Conservation (phyloP, 2,797 vertebrate genomes). For the Enteromius radiatus region DNA sequence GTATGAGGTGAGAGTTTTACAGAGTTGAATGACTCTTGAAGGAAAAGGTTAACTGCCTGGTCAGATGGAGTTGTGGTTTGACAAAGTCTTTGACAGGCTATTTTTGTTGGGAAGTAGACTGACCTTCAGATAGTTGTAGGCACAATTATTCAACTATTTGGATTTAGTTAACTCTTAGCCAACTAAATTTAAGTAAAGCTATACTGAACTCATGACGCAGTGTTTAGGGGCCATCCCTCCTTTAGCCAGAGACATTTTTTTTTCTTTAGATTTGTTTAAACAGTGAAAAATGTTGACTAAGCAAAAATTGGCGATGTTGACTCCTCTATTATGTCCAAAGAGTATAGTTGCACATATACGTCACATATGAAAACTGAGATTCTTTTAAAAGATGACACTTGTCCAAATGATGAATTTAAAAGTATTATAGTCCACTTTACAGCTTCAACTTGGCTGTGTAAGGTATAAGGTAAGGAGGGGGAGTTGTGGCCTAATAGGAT, state of each 20-base stretch:
- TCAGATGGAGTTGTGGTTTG: neutral
- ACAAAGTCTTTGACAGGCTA: conserved; percentile 27
- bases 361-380: neutral
- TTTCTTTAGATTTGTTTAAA: neutral
- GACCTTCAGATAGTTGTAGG: conserved; percentile 32
- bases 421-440: neutral
- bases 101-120: neutral
- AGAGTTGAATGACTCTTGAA: conserved; percentile 37
- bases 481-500: too few relatives aligned
- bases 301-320: neutral
- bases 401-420: neutral
- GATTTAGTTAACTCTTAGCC: neutral
- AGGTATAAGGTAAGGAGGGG: too few relatives aligned
- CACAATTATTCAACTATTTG: conserved; percentile 16
- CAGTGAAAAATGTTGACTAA: neutral
- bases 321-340: neutral
- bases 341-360: too few relatives aligned
- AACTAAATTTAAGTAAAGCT: neutral
- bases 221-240: neutral
- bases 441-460: neutral
- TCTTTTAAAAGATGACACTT: neutral
- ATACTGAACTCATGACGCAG: neutral
- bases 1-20: conserved; percentile 33
- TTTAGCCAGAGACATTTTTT: neutral
- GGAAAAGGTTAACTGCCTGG: conserved; percentile 37